These are phyloP conservation scores for Nyctereutes procyonoides DNA, from an alignment of 2,113 vertebrate species.

Conservation along the genomic window DNA sequence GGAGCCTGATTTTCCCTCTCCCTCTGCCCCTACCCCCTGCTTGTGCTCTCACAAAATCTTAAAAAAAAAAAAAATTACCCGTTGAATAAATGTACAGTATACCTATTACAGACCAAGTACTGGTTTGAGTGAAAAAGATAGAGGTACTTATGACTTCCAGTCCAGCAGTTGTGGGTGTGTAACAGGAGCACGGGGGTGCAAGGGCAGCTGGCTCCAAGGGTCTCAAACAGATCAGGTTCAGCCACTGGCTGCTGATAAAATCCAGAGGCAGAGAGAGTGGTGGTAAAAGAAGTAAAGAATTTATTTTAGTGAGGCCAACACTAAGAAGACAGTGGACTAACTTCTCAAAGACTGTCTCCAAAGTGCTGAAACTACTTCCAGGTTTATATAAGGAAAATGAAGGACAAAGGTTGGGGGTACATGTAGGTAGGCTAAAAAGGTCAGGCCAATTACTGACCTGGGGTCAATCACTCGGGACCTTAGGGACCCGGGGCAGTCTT, in stretches of 20 bases:
- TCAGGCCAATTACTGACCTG: neutral
- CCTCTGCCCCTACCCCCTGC: neutral
- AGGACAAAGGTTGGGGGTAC: neutral
- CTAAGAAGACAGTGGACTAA: neutral
- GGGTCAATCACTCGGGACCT: neutral
- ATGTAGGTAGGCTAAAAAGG: neutral
- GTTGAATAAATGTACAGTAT: neutral
- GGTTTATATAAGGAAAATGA: neutral
- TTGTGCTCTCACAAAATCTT: neutral
- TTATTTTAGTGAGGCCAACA: neutral
- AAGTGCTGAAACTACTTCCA: neutral
- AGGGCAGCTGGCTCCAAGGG: neutral
- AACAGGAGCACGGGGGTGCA: neutral
- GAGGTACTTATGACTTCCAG: neutral
- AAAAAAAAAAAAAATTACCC: neutral
- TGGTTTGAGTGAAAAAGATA: neutral
- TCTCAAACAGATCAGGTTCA: neutral
- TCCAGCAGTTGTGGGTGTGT: neutral
- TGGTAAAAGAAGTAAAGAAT: neutral
- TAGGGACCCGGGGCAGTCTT: neutral
- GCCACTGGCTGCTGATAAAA: neutral
- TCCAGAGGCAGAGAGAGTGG: neutral
- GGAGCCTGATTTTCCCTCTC: neutral
- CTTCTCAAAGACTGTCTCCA: neutral
- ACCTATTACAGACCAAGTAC: neutral